Base-by-base conservation (phyloP, 2,888 invertebrate genomes). In the Ecliptopera silaceata region DNA sequence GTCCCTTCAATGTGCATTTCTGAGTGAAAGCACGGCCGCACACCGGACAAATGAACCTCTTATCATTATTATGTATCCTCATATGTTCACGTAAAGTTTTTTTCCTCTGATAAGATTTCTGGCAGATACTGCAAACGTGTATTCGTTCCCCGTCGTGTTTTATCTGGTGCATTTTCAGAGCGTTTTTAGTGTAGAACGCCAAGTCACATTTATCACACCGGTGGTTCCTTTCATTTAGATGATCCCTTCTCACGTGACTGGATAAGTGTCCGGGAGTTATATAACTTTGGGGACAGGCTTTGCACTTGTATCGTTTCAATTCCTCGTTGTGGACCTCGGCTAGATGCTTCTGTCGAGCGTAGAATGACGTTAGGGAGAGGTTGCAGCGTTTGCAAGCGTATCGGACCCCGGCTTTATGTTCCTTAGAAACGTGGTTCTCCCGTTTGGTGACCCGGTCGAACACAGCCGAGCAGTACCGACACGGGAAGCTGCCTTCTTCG, bases 91-190 rank as follows among this genome's bases (percentile, higher is more conserved):
- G 69, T 0, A 91, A 47, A 0, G 91, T 91, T 47, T 89, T 89
- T 64, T 88, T 86, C 50, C 91, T 74, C 49, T 90, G 90, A 59
- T 91, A 91, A 0, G 87, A 84, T 67, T 92, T 93, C 50, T 88
- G 78, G 47, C 93, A 93, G 0, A 92, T 80, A 5, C 78, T 80
- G 58, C 93, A 93, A 0, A 82, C 79, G 20, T 91, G 92, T 18
- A 92, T 92, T 12, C 92, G 68, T 18, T 90, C 89, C 0, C 92
- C 92, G 0, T 92, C 92, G 39, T 93, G 93, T 11, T 91, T 92
- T 0, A 92, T 92, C 88, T 92, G 92, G 56, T 93, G 93, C 82
- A 92, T 92, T 56, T 92, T 92, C 20, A 93, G 68, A 4, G 92
- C 91, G 47, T 92, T 92, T 57, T 89, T 89, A 0, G 92, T 91